Evolutionary conservation across 2,888 invertebrate genomes (phyloP).

Genomic region (Ellobium chinense): DNA sequence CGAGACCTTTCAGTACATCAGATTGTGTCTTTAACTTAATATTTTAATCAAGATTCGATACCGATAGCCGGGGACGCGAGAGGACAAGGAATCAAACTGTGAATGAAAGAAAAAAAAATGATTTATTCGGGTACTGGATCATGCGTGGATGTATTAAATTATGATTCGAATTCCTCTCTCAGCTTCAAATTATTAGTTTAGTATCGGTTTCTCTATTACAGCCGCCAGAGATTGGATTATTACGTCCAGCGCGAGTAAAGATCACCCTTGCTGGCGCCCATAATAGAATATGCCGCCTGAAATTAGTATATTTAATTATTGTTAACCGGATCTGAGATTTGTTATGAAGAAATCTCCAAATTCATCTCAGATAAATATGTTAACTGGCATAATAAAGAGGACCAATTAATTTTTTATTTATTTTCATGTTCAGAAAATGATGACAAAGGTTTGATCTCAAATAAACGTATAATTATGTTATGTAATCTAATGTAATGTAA

Average conservation of each 20-base stretch:
- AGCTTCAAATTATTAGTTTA: constrained; percentile 31
- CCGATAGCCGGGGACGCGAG: neutral
- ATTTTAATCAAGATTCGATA: neutral
- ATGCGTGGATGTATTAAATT: constrained; percentile 33
- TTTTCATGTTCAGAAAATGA: too few species aligned
- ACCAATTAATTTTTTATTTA: too few species aligned
- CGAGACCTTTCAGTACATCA: neutral
- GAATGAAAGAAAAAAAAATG: constrained; percentile 26
- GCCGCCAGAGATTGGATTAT: constrained; percentile 25
- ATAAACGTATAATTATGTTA: too few species aligned
- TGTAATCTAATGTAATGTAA: too few species aligned
- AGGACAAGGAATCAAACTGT: neutral
- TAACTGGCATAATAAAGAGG: too few species aligned
- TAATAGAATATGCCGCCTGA: constrained; percentile 29
- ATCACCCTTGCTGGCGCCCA: neutral
- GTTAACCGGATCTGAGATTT: neutral
- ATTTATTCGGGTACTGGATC: constrained; percentile 30
- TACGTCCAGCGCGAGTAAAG: neutral
- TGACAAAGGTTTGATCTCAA: too few species aligned
- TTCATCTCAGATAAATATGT: too few species aligned
- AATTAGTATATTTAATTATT: constrained; percentile 39
- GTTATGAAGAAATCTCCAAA: too few species aligned
- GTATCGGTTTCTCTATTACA: constrained; percentile 35
- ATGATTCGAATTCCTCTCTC: constrained; percentile 35
- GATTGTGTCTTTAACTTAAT: neutral